Conservation (phyloP, 2,113 vertebrate genomes). For the Heteronetta atricapilla region DNA sequence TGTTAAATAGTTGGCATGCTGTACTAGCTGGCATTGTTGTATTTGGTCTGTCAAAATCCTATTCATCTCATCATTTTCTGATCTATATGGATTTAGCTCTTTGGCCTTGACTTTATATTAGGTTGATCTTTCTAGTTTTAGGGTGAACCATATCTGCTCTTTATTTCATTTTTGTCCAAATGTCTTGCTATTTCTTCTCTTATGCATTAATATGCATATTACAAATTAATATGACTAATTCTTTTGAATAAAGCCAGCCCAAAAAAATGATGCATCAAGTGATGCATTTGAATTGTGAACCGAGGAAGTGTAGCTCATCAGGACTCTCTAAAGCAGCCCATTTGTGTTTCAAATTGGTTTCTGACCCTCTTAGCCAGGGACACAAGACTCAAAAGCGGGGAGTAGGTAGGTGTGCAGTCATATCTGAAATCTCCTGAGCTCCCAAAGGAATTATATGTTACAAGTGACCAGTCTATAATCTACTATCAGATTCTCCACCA, state of each 20-base stretch:
- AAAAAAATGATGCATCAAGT: neutral
- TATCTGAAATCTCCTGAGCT: neutral
- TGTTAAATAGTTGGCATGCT: neutral
- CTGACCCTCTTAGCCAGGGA: neutral
- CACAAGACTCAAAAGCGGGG: neutral
- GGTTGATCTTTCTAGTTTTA: neutral
- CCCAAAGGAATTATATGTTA: neutral
- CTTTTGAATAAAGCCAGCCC: neutral
- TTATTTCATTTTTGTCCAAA: neutral
- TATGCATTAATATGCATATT: neutral
- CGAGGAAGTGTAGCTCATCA: neutral
- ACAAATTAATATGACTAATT: neutral
- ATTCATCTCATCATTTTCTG: neutral
- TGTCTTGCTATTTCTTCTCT: neutral
- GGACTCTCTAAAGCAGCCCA: neutral
- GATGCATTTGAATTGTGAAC: neutral
- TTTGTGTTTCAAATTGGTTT: neutral
- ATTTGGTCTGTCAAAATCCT: neutral
- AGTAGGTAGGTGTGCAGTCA: neutral
- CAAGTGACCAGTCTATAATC: neutral
- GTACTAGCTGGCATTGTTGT: neutral
- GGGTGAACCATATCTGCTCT: neutral
- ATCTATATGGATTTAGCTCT: neutral
- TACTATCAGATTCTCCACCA: neutral
- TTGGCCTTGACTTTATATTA: neutral